phyloP scores from a whole-genome alignment of 2,797 vertebrate species.

The Bucorvus abyssinicus region DNA sequence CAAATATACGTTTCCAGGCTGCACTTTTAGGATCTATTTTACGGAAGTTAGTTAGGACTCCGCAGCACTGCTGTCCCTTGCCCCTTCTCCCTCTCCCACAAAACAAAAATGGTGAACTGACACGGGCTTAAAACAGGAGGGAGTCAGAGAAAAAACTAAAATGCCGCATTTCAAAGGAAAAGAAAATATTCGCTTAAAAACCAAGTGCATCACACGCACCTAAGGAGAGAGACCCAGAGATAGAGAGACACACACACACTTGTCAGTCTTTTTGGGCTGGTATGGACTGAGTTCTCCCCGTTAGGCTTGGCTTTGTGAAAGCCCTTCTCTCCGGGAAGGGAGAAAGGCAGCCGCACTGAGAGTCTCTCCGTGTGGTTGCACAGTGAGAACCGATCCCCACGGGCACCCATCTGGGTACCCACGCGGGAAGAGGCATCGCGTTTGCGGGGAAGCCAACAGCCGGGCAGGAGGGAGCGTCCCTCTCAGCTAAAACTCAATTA shows the following conservation, averaged over 20 bases:
- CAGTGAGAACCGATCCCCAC: neutral
- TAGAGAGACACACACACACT: neutral
- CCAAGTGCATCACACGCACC: neutral
- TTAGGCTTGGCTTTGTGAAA: slow-evolving; percentile 3
- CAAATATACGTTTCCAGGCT: neutral
- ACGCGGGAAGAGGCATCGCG: neutral
- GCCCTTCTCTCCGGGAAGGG: neutral
- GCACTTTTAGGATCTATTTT: neutral
- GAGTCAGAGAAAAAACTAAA: neutral
- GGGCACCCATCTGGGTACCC: neutral
- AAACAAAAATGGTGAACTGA: neutral
- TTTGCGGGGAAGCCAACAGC: slow-evolving; percentile 23
- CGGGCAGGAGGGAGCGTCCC: slow-evolving; percentile 18
- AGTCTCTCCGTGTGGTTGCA: accelerated
- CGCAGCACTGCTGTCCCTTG: neutral
- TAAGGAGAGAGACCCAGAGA: neutral
- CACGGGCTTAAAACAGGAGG: neutral
- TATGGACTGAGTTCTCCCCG: neutral
- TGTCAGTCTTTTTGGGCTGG: neutral
- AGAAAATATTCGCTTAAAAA: neutral
- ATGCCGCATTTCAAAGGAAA: neutral
- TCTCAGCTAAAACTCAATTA: slow-evolving; percentile 73
- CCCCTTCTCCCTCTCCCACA: neutral
- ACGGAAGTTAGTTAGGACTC: neutral
- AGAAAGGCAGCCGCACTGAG: neutral